Percentiles rank a stretch among this genome's conserved stretches.
phyloP scores from a whole-genome alignment of 2,797 vertebrate species.

The Bucorvus abyssinicus region DNA sequence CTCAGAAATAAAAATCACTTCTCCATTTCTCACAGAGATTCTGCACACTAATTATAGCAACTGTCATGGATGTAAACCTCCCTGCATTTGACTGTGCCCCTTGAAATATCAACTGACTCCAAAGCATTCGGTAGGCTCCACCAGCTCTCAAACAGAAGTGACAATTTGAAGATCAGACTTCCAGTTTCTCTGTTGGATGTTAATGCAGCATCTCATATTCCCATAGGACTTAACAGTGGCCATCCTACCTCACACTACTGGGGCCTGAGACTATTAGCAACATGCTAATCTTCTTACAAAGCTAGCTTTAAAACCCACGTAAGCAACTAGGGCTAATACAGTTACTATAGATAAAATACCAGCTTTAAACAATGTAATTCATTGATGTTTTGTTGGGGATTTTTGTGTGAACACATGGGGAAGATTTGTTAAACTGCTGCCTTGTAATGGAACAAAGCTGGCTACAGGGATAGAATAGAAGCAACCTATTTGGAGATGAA shows the following conservation, averaged over 20 bases:
- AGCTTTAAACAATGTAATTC: slow-evolving; percentile 35
- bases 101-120: not conserved
- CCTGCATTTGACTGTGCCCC: not conserved
- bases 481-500: not conserved
- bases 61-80: accelerated
- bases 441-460: not conserved
- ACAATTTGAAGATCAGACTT: not conserved
- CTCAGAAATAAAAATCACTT: not conserved
- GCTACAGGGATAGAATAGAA: not conserved
- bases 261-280: slow-evolving; percentile 12
- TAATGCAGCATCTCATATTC: not conserved
- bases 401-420: not conserved
- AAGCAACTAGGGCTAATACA: slow-evolving; percentile 44
- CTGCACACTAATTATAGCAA: not conserved
- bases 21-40: not conserved
- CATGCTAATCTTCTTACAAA: slow-evolving; percentile 48
- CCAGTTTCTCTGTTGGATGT: not conserved
- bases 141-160: not conserved
- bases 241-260: not conserved
- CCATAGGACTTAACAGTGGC: not conserved
- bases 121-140: not conserved
- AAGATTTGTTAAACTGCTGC: not conserved
- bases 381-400: not conserved
- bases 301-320: slow-evolving; percentile 55
- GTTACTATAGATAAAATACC: slow-evolving; percentile 48